These are phyloP conservation scores for Pharmacophagus antenor DNA, from an alignment of 2,888 invertebrate species.

Conservation along the genomic window DNA sequence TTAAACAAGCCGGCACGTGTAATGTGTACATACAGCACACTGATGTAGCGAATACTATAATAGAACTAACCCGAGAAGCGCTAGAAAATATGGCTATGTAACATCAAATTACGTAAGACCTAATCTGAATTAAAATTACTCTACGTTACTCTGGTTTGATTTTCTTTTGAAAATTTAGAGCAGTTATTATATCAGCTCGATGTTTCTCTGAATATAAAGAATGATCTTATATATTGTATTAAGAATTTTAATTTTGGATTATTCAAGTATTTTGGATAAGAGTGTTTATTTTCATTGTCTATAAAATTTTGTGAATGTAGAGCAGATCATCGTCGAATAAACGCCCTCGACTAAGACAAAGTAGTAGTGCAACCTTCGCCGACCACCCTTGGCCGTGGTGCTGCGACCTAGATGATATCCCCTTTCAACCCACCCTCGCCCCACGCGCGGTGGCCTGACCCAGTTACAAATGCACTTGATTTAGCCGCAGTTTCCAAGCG, in stretches of 20 bases:
- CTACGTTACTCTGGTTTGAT: not conserved
- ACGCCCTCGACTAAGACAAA: constrained; percentile 53
- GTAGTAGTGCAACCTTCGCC: constrained; percentile 67
- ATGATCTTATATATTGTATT: too few relatives aligned
- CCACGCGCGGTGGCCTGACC: constrained; percentile 70
- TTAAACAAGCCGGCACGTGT: constrained; percentile 46
- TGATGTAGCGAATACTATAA: constrained; percentile 29
- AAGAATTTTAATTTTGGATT: too few relatives aligned
- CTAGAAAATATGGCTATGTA: constrained; percentile 23
- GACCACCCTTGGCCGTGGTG: constrained; percentile 78
- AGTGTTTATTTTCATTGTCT: too few relatives aligned
- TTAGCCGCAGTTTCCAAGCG: constrained; percentile 50
- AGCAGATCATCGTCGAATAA: too few relatives aligned
- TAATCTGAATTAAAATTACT: not conserved
- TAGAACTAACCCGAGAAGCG: constrained; percentile 32
- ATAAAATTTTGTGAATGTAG: too few relatives aligned
- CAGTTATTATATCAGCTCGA: too few relatives aligned
- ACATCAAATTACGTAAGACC: constrained; percentile 5
- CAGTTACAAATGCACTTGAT: constrained; percentile 71
- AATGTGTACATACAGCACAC: constrained; percentile 41
- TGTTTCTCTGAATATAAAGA: too few relatives aligned
- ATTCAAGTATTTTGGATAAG: too few relatives aligned
- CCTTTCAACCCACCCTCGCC: constrained; percentile 38
- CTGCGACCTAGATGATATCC: constrained; percentile 66
- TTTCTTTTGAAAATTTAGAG: too few relatives aligned